Evolutionary conservation across 2,888 invertebrate species (phyloP).

Genomic region (Diplazon laetatorius): DNA sequence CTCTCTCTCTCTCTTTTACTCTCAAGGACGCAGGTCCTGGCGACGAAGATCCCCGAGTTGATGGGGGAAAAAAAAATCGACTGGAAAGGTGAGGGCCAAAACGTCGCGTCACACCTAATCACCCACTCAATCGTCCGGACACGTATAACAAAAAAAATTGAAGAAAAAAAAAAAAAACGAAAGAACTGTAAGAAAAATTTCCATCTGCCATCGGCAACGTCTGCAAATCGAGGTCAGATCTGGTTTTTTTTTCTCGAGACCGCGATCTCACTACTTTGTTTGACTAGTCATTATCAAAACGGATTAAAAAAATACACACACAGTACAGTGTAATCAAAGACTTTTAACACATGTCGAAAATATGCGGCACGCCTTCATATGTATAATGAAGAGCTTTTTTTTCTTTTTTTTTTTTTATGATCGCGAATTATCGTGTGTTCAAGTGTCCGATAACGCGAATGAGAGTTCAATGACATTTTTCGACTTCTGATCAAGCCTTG

Average conservation of each 20-base stretch:
- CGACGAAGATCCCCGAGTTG: constrained; percentile 31
- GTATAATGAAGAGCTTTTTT: too few species aligned
- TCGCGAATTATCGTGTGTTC: neutral
- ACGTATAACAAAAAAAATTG: constrained; percentile 40
- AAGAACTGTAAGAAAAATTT: constrained; percentile 47
- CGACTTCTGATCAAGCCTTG: constrained; percentile 26
- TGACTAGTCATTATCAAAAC: neutral
- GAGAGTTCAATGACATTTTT: neutral
- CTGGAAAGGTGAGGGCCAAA: constrained; percentile 52
- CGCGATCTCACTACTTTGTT: too few species aligned
- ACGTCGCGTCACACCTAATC: constrained; percentile 59
- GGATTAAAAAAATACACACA: neutral
- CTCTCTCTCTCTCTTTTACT: constrained; percentile 31
- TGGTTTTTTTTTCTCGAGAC: neutral
- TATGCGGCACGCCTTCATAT: neutral
- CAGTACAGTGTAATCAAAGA: neutral
- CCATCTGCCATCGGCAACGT: constrained; percentile 25
- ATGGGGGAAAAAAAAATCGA: constrained; percentile 48
- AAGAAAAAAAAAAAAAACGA: constrained; percentile 39
- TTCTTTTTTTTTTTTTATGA: too few species aligned
- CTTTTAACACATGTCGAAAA: constrained; percentile 1
- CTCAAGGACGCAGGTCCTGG: constrained; percentile 57
- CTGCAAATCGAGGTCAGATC: neutral
- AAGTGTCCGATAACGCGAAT: constrained; percentile 7
- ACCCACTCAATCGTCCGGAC: constrained; percentile 63